Percentiles rank a stretch among this genome's conserved stretches.
Evolutionary conservation across 2,888 invertebrate genomes (phyloP).

Genomic region (Campaea margaritaria): DNA sequence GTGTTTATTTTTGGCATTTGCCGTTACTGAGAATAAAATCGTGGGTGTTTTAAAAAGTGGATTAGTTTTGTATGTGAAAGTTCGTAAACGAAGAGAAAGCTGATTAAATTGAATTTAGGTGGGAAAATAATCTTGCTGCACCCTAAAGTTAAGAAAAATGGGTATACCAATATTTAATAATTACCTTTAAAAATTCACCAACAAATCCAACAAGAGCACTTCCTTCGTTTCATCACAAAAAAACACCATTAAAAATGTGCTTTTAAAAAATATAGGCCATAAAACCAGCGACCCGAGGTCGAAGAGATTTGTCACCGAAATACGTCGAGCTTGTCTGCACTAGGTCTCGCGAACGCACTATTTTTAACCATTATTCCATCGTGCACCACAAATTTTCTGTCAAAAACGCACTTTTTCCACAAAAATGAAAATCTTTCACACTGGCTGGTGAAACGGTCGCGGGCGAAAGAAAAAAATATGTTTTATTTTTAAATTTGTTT

Average conservation of each 20-base stretch:
- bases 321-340: constrained; percentile 55
- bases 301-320: constrained; percentile 68
- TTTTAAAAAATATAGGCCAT: constrained; percentile 42
- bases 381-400: constrained; percentile 28
- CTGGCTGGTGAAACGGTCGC: constrained; percentile 22
- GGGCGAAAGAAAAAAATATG: constrained; percentile 51
- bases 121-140: background rate
- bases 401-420: constrained; percentile 38
- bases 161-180: background rate
- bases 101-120: background rate
- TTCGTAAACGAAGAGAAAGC: too few relatives aligned
- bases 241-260: constrained; percentile 44
- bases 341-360: constrained; percentile 54
- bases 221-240: constrained; percentile 61
- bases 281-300: constrained; percentile 47
- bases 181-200: constrained; percentile 23
- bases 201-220: constrained; percentile 43
- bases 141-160: constrained; percentile 2
- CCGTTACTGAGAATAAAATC: constrained; percentile 13
- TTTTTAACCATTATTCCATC: constrained; percentile 65
- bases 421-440: constrained; percentile 33
- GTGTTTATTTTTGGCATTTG: constrained; percentile 22
- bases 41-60: constrained; percentile 11
- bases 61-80: background rate
- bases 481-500: constrained; percentile 76